Evolutionary conservation across 2,113 vertebrate species (phyloP).

Genomic region (Hippopotamus amphibius): DNA sequence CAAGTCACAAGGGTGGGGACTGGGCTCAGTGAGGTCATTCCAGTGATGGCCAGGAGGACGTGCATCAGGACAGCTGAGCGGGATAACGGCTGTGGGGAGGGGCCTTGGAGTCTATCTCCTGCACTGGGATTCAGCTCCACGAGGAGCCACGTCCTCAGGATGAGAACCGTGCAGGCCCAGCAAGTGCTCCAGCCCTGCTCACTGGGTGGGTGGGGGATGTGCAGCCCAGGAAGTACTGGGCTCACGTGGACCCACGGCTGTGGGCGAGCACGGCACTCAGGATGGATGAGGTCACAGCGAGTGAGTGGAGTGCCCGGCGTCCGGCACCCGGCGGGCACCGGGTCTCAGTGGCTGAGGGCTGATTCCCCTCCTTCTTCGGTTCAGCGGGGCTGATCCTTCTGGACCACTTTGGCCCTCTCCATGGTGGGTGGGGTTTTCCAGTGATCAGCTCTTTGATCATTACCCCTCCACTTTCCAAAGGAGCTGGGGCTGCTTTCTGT

Average conservation of each 20-base stretch:
- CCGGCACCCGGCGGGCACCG: too few relatives aligned
- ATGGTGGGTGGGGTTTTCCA: background rate
- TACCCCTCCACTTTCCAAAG: background rate
- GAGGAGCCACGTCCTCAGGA: background rate
- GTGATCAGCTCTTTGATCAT: fast-evolving
- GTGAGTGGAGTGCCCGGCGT: background rate
- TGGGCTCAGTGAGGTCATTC: background rate
- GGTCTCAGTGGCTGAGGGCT: background rate
- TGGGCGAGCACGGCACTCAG: background rate
- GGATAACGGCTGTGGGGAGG: background rate
- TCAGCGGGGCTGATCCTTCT: background rate
- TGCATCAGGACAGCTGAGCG: too few relatives aligned
- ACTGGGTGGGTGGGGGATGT: background rate
- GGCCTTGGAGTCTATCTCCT: background rate
- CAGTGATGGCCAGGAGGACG: fast-evolving
- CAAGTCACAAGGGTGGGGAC: too few relatives aligned
- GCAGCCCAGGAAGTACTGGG: background rate
- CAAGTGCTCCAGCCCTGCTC: background rate
- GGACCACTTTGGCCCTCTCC: fast-evolving
- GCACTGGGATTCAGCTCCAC: background rate
- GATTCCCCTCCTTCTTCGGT: fast-evolving
- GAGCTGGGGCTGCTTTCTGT: background rate
- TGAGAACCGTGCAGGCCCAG: background rate
- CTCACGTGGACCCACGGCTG: fast-evolving
- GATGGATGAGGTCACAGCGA: background rate